These are phyloP conservation scores for Heliornis fulica DNA, from an alignment of 2,113 vertebrate genomes.

Conservation along the genomic window DNA sequence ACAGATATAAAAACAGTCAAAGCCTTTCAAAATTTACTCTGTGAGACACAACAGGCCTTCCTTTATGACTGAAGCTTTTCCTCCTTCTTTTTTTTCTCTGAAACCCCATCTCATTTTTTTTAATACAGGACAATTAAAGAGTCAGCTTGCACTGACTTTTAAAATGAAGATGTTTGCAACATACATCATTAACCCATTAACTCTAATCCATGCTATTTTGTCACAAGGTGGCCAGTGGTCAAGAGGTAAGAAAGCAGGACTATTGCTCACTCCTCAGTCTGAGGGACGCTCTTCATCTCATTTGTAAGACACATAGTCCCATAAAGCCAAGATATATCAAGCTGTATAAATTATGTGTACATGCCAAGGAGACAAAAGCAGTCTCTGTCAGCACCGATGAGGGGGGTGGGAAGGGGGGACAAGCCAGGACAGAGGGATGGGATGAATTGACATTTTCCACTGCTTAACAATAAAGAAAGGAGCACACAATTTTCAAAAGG, in stretches of 20 bases:
- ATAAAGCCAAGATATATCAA: conserved; percentile 39
- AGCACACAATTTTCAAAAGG: not conserved
- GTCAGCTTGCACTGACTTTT: not conserved
- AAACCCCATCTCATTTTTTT: not conserved
- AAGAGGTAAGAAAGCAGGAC: not conserved
- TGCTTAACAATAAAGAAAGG: not conserved
- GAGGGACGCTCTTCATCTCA: not conserved
- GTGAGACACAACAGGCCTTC: not conserved
- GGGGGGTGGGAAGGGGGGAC: too few relatives aligned
- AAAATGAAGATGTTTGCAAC: conserved; percentile 22
- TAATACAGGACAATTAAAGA: not conserved
- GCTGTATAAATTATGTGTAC: conserved; percentile 27
- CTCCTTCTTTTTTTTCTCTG: not conserved
- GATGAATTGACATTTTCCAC: conserved; percentile 16
- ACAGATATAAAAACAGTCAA: not conserved
- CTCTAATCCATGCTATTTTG: not conserved
- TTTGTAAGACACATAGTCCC: conserved; percentile 10
- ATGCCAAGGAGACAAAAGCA: not conserved
- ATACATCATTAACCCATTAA: not conserved
- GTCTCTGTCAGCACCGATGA: not conserved
- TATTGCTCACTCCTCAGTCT: not conserved
- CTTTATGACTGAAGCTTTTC: not conserved
- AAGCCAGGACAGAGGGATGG: too few relatives aligned
- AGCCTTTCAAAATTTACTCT: not conserved
- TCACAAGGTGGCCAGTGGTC: not conserved